phyloP scores from a whole-genome alignment of 2,113 vertebrate species.

The Cavia porcellus region DNA sequence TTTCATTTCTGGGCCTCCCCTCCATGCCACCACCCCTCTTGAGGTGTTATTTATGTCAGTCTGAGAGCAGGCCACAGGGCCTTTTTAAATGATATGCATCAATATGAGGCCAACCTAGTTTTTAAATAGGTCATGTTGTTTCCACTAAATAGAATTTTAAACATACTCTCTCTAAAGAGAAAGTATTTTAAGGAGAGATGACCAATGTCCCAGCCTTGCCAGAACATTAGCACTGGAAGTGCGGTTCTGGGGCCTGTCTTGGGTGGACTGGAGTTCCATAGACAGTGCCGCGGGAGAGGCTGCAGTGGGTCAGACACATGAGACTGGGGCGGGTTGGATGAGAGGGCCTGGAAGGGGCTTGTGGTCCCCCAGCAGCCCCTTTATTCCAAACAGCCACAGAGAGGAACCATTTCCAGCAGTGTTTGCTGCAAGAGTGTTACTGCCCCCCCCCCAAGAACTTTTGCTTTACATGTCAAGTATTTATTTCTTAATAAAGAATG shows the following conservation, averaged over 20 bases:
- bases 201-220: not conserved
- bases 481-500: not conserved
- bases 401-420: not conserved
- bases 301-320: accelerated
- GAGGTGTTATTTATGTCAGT: constrained; percentile 46
- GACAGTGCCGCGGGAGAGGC: not conserved
- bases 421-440: not conserved
- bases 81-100: constrained; percentile 63
- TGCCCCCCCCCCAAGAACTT: not conserved
- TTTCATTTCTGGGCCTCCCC: not conserved
- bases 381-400: accelerated
- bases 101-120: constrained; percentile 69
- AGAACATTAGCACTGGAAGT: not conserved
- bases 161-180: constrained; percentile 14
- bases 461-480: constrained; percentile 17
- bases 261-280: not conserved
- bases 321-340: accelerated
- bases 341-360: not conserved
- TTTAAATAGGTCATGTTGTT: constrained; percentile 76
- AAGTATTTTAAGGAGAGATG: constrained; percentile 55
- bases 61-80: constrained; percentile 62
- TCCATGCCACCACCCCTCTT: not conserved
- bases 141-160: constrained; percentile 62
- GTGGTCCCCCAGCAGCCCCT: not conserved
- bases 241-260: not conserved